Conservation (phyloP, 2,888 invertebrate species). For the Pemphredon lugubris region DNA sequence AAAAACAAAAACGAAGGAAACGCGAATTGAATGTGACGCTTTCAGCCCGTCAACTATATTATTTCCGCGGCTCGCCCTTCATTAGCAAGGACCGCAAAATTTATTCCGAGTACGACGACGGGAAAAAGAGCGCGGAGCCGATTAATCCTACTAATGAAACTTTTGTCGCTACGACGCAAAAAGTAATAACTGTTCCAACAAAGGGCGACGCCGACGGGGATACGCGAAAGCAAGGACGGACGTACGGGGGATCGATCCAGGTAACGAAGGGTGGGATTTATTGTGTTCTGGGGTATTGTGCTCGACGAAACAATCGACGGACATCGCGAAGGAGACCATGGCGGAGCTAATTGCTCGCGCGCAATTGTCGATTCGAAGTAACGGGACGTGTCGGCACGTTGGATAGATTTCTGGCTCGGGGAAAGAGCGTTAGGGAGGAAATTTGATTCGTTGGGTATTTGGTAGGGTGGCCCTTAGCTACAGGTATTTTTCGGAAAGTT, state of each 20-base stretch:
- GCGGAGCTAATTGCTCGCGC: conserved; percentile 54
- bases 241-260: conserved; percentile 52
- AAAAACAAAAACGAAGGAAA: too few species aligned
- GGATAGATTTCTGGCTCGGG: background rate
- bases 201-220: conserved; percentile 14
- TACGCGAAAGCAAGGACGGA: conserved; percentile 28
- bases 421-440: background rate
- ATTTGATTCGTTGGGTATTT: too few species aligned
- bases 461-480: too few species aligned
- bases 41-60: too few species aligned
- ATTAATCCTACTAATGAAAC: too few species aligned
- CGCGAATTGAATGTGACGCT: too few species aligned
- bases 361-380: conserved; percentile 41
- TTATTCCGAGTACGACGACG: too few species aligned
- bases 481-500: too few species aligned
- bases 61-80: too few species aligned
- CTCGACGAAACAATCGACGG: conserved; percentile 51
- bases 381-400: conserved; percentile 1
- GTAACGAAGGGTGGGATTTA: conserved; percentile 41
- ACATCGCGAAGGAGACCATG: conserved; percentile 53
- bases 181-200: conserved; percentile 38
- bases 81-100: too few species aligned
- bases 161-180: background rate
- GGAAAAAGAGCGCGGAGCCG: too few species aligned
- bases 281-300: conserved; percentile 51